Base-by-base conservation (phyloP, 2,113 vertebrate species). In the Halichoerus grypus region DNA sequence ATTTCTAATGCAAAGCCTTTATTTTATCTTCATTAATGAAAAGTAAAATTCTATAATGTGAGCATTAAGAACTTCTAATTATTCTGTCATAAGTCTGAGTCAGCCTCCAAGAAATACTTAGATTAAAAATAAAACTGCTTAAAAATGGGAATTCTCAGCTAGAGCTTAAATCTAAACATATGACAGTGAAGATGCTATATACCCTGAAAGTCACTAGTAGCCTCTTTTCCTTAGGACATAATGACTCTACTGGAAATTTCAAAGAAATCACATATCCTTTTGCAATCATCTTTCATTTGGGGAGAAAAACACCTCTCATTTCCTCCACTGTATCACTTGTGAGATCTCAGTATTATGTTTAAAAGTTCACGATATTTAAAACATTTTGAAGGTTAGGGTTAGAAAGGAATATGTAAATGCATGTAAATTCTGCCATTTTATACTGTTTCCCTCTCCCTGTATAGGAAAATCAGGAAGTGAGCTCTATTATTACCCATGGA, bases 41-140 rank as follows among this genome's bases (percentile, higher is more conserved):
- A 28, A 95, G 11, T 65, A 89, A 96, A 96, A 89, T 79, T 80
- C 8, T 36, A 5, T 42, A 93, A 91, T 24, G 63, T 69, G n/a
- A 74, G 87, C 61, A 83, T 90, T 71, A 92, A 90, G 49, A 94
- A 90, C 39, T 77, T 91, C 24, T 42, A 85, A 88, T 77, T 77
- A 91, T 86, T 91, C 28, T 88, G 59, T 83, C 49, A 76, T 94
- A 91, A 89, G 63, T 81, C 53, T 77, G 21, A 93, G 71, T 63
- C 11, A 95, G 57, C 18, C 71, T 88, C 42, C n/a, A 88, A 96
- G 28, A 92, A 95, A 94, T 36, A 91, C 53, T 85, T 36, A 59
- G 31, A 79, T 36, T 97, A 86, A 90, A 93, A 84, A 63, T n/a
- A 96, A 49, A 77, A 88, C n/a, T 82, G 39, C 57, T 92, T 81